Base-by-base conservation (phyloP, 2,113 vertebrate genomes). In the Maccullochella peelii region DNA sequence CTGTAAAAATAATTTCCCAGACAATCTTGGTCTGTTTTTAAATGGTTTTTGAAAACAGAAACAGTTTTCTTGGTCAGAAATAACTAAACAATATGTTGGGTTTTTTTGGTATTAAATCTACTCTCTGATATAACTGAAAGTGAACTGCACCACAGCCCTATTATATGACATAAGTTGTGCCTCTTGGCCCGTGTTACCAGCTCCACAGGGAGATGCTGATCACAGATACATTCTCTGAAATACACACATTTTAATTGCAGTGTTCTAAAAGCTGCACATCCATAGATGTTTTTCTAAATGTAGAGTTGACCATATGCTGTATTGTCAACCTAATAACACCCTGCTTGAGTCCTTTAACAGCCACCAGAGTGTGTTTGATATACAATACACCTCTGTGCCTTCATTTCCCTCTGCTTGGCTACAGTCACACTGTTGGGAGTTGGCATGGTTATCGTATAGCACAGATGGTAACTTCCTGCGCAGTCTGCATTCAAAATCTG, bases 301-400 rank as follows among this genome's bases (percentile, higher is more conserved):
- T 79, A 66, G 23, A 61, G 18, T 33, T 85, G 80, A 81, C 76
- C 59, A 16, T 23, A 73, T 55, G 38, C n/a, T 77, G 55, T 33
- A 76, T 52, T 80, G 20, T 61, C 18, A 58, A 72, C 54, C 67
- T 21, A 82, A 49, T 58, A 54, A 30, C 21, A 77, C 73, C 61
- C 71, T 49, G 78, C 80, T 88, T 1, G 38, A 82, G 66, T 90
- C 86, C 78, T 86, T 91, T 82, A 84, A 82, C 73, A 73, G 73
- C 77, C 77, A 88, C 77, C 84, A 87, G 86, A 88, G 86, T 85
- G 90, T 89, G 91, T 91, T 86, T 73, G 71, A 77, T 59, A 59
- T 36, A 77, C 69, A 88, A 68, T 47, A 68, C 89, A 84, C 88
- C 71, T 93, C 92, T 93, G 91, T 94, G 94, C 93, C 93, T 94